Evolutionary conservation across 2,888 invertebrate genomes (phyloP).

Genomic region (Steromphala cineraria): DNA sequence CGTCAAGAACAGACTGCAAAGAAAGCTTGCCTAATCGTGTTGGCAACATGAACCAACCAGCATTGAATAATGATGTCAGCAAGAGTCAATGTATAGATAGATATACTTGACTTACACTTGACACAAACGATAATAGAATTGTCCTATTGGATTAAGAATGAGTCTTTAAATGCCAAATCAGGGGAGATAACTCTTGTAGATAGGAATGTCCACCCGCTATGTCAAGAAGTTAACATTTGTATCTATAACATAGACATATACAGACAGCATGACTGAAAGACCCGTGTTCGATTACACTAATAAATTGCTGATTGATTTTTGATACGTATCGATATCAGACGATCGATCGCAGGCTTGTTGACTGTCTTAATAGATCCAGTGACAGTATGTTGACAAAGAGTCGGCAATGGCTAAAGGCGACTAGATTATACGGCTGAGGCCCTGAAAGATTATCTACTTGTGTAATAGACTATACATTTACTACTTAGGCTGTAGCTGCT

Average conservation of each 20-base stretch:
- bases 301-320: constrained; percentile 8
- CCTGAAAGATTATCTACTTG: constrained; percentile 7
- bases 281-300: not conserved
- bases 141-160: not conserved
- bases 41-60: too few species aligned
- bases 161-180: not conserved
- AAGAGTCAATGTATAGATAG: not conserved
- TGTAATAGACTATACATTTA: constrained; percentile 11
- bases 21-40: too few species aligned
- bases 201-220: not conserved
- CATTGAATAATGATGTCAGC: not conserved
- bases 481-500: not conserved
- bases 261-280: not conserved
- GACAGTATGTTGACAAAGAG: not conserved
- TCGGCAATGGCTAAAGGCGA: not conserved
- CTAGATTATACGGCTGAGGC: constrained; percentile 7
- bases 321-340: not conserved
- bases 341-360: constrained; percentile 5
- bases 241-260: not conserved
- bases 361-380: not conserved
- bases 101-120: not conserved
- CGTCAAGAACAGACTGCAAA: too few species aligned
- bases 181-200: not conserved
- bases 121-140: not conserved
- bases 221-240: not conserved